Percentiles rank a stretch among this genome's conserved stretches.
Evolutionary conservation across 2,113 vertebrate species (phyloP).

Genomic region (Dromiciops gliroides): DNA sequence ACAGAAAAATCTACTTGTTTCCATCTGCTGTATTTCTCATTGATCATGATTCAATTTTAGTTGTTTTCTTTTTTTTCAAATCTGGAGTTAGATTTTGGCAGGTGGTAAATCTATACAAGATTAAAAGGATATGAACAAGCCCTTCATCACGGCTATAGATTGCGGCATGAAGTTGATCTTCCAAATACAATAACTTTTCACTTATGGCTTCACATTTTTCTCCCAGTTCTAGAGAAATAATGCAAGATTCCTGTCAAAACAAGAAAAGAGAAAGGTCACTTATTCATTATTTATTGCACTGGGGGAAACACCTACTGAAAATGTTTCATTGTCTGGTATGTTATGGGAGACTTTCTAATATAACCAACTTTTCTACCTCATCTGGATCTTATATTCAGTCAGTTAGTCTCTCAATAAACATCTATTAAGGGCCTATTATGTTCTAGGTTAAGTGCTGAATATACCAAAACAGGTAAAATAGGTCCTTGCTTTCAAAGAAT

Average conservation of each 20-base stretch:
- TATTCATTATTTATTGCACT: constrained; percentile 29
- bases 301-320: neutral
- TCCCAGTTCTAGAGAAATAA: constrained; percentile 78
- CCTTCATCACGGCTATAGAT: constrained; percentile 85
- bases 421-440: neutral
- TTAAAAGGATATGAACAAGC: constrained; percentile 92
- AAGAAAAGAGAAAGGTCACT: constrained; percentile 54
- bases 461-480: neutral
- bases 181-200: constrained; percentile 87
- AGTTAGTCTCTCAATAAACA: neutral
- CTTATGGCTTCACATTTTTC: constrained; percentile 85
- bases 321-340: neutral
- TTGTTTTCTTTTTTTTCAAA: neutral
- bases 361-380: neutral
- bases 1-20: neutral
- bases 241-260: constrained; percentile 76
- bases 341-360: neutral
- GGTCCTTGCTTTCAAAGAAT: neutral
- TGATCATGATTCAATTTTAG: neutral
- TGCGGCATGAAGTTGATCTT: constrained; percentile 89
- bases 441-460: neutral
- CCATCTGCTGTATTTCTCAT: neutral
- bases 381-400: neutral
- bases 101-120: constrained; percentile 40
- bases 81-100: constrained; percentile 36